Conservation (phyloP, 2,888 invertebrate species). For the Phyllotreta striolata region DNA sequence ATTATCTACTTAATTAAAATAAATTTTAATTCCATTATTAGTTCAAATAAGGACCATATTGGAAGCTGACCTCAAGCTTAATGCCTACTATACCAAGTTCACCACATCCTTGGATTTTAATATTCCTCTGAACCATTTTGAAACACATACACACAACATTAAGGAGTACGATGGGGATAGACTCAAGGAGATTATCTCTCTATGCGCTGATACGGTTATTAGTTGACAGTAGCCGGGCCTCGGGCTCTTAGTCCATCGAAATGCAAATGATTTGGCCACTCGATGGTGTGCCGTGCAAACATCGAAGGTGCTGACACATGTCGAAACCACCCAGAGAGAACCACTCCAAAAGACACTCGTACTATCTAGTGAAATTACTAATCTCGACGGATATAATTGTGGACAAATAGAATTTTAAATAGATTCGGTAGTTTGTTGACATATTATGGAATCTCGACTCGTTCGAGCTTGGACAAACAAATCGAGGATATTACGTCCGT, state of each 20-base stretch:
- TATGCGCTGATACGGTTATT: slow-evolving; percentile 25
- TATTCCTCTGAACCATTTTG: too few species aligned
- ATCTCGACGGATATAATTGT: slow-evolving; percentile 42
- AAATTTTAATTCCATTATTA: too few species aligned
- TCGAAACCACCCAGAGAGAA: slow-evolving; percentile 45
- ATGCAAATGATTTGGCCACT: slow-evolving; percentile 41
- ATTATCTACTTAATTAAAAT: too few species aligned
- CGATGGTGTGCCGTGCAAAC: slow-evolving; percentile 42
- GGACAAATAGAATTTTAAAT: slow-evolving; percentile 43
- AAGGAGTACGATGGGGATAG: too few species aligned
- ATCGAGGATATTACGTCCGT: background rate
- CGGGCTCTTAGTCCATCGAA: slow-evolving; percentile 34
- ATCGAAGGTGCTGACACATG: slow-evolving; percentile 49
- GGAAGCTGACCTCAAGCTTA: too few species aligned
- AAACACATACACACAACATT: too few species aligned
- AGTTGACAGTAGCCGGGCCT: slow-evolving; percentile 46
- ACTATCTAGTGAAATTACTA: slow-evolving; percentile 44
- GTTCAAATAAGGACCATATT: too few species aligned
- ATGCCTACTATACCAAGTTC: too few species aligned
- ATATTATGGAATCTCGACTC: slow-evolving; percentile 22
- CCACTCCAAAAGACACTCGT: slow-evolving; percentile 36
- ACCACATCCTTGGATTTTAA: too few species aligned
- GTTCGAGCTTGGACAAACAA: slow-evolving; percentile 12
- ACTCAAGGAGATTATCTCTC: too few species aligned
- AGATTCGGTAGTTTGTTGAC: slow-evolving; percentile 49